These are phyloP conservation scores for Argyresthia goedartella DNA, from an alignment of 2,888 invertebrate species.

Conservation along the genomic window DNA sequence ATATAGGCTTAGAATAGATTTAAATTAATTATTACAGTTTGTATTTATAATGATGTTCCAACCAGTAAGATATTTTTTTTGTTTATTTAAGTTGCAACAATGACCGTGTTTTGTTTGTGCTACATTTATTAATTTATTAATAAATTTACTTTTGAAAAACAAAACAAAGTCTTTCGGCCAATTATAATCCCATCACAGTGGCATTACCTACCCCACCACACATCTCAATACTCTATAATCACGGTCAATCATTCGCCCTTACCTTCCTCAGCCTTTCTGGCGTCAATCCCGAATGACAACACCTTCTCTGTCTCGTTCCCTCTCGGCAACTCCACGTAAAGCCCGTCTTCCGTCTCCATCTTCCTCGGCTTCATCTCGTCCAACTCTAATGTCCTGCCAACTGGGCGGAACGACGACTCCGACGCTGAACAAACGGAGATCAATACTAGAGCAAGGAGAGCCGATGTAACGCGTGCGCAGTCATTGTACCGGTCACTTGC, in stretches of 20 bases:
- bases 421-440: not conserved
- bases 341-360: conserved; percentile 44
- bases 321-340: conserved; percentile 38
- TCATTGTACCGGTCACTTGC: not conserved
- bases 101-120: too few species aligned
- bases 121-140: too few species aligned
- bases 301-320: conserved; percentile 24
- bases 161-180: too few species aligned
- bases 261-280: conserved; percentile 36
- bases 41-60: too few species aligned
- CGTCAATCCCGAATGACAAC: conserved; percentile 44
- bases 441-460: not conserved
- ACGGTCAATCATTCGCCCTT: not conserved
- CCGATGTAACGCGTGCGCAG: not conserved
- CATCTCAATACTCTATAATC: too few species aligned
- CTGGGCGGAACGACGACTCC: not conserved
- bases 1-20: too few species aligned
- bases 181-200: too few species aligned
- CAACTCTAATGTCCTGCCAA: not conserved
- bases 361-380: conserved; percentile 17
- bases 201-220: too few species aligned
- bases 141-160: too few species aligned
- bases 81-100: too few species aligned
- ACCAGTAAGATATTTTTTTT: too few species aligned
- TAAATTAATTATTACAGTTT: too few species aligned